Evolutionary conservation across 2,888 invertebrate genomes (phyloP).

Genomic region (Helobdella robusta): DNA sequence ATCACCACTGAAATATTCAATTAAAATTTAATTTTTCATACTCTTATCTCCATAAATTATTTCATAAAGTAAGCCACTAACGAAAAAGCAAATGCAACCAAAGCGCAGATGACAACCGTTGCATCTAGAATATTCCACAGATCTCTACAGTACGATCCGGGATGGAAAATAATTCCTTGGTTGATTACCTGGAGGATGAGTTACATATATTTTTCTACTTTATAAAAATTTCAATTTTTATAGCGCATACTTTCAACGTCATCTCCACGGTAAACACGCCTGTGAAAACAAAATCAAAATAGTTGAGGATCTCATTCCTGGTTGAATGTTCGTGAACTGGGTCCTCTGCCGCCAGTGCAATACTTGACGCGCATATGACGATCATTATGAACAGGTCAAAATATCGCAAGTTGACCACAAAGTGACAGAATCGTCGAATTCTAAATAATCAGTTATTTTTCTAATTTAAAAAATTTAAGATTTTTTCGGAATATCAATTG

Average conservation of each 20-base stretch:
- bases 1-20: conserved; percentile 6
- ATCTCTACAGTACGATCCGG: conserved; percentile 92
- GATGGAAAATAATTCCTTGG: conserved; percentile 89
- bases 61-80: conserved; percentile 42
- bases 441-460: too few relatives aligned
- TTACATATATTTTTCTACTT: background rate
- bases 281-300: conserved; percentile 99
- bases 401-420: conserved; percentile 97
- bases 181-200: conserved; percentile 52
- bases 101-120: conserved; percentile 94
- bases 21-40: background rate
- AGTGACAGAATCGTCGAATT: conserved; percentile 92
- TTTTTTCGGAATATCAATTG: too few relatives aligned
- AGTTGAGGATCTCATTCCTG: conserved; percentile 82
- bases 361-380: conserved; percentile 95
- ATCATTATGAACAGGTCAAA: conserved; percentile 99
- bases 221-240: too few relatives aligned
- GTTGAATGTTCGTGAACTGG: conserved; percentile 75
- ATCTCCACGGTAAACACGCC: conserved; percentile 99
- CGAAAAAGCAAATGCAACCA: conserved; percentile 87
- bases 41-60: background rate
- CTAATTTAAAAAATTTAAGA: too few relatives aligned
- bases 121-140: conserved; percentile 99
- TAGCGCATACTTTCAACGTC: conserved; percentile 81
- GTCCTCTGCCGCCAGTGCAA: conserved; percentile 97